Evolutionary conservation across 2,888 invertebrate genomes (phyloP), one percentile per base, ranked within the genome.

Genomic region (Eupithecia subfuscata): DNA sequence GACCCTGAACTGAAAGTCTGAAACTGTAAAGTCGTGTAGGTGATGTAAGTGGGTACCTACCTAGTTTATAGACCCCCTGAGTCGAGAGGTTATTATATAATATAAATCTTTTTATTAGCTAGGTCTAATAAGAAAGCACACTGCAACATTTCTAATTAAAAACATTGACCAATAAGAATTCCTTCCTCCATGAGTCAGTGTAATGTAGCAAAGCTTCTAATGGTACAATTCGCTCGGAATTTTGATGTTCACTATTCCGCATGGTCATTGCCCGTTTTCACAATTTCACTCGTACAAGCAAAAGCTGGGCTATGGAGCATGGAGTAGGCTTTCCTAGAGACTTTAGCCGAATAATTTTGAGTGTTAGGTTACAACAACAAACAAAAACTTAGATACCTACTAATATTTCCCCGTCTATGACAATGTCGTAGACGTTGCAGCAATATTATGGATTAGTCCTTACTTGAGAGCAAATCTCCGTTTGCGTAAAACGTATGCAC

Each of bases 221-320:
- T 89, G 88, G 87, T 84, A 87, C 85, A 74, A 78, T 85, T 84
- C 84, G 87, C 87, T 84, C 83, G 91, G 93, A 93, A 92, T 92
- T 92, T 92, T 92, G 90, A 92, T 92, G 92, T 86, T 90, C 90
- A 91, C 90, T 90, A 90, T 90, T 91, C 86, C 89, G 91, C 91
- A 89, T 92, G 92, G 92, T 92, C 92, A 93, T 92, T 92, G 90
- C 89, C 89, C 87, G 80, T 91, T 92, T 92, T 90, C 91, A 92
- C 90, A 90, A 89, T 90, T 92, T 88, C 90, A 88, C 85, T 80
- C 81, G 80, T 81, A 79, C 75, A 76, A 75, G 79, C 78, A 76
- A 69, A 75, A 63, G 71, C 81, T 67, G 69, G 69, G 43, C 68
- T 8, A 77, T 9, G 75, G 78, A 72, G 43, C 75, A 74, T 84